A percentile compares a stretch with the other conserved stretches of the same genome.
These are phyloP conservation scores for Masticophis lateralis DNA, from an alignment of 2,797 vertebrate species.

Conservation along the genomic window DNA sequence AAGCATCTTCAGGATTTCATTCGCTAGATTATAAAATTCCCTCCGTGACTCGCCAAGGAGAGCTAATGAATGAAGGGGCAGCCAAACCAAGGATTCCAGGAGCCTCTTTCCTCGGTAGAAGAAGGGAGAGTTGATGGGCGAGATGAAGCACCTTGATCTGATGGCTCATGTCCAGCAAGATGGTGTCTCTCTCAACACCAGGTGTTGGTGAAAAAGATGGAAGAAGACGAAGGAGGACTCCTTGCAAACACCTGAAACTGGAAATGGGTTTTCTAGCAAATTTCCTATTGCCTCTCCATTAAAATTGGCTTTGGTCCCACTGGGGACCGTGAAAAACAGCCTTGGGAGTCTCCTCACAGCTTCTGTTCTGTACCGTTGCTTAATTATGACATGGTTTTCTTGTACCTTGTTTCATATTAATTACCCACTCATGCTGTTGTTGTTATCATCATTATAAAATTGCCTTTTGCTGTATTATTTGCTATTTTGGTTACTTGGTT, in stretches of 20 bases:
- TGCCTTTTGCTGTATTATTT: neutral
- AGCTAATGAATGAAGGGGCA: slow-evolving; percentile 45
- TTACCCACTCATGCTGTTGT: neutral
- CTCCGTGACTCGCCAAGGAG: neutral
- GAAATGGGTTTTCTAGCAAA: neutral
- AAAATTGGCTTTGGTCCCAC: neutral
- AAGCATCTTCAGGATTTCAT: neutral
- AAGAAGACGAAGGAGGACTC: neutral
- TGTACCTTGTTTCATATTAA: neutral
- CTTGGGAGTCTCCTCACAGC: neutral
- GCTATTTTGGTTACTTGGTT: neutral
- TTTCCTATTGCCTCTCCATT: neutral
- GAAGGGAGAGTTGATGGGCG: neutral
- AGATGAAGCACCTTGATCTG: neutral
- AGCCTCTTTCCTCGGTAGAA: neutral
- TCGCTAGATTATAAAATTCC: slow-evolving; percentile 1
- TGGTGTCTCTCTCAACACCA: neutral
- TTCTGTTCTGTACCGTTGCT: neutral
- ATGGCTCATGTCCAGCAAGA: neutral
- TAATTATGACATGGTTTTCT: neutral
- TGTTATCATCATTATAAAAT: neutral
- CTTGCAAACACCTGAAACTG: neutral
- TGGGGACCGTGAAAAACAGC: neutral
- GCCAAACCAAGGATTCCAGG: neutral
- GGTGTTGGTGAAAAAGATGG: neutral